Percentiles rank a stretch among this genome's conserved stretches.
Evolutionary conservation across 2,113 vertebrate genomes (phyloP).

Genomic region (Glaucidium brasilianum): DNA sequence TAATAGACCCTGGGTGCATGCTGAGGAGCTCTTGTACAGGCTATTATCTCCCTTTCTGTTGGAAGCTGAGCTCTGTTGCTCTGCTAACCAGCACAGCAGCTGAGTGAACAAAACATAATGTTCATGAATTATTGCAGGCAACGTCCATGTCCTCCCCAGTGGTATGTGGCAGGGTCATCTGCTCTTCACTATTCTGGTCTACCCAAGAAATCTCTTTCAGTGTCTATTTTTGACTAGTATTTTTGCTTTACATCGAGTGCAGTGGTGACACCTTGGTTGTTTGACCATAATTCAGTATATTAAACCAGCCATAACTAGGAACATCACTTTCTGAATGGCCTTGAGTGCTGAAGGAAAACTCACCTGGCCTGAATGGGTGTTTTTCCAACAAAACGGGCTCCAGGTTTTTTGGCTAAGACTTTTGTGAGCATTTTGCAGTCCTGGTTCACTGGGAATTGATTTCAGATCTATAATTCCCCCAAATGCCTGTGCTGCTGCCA

Average conservation of each 20-base stretch:
- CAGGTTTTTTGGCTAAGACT: background rate
- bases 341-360: background rate
- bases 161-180: conserved; percentile 8
- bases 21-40: background rate
- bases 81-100: background rate
- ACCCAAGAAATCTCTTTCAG: background rate
- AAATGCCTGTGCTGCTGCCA: background rate
- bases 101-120: background rate
- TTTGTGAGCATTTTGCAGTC: background rate
- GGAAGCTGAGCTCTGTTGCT: background rate
- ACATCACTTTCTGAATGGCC: background rate
- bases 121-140: conserved; percentile 30
- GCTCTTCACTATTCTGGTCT: background rate
- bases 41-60: background rate
- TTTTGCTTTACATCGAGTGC: background rate
- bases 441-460: background rate
- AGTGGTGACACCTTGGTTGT: background rate
- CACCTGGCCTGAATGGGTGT: background rate
- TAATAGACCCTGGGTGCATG: background rate
- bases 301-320: background rate
- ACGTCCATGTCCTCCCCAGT: background rate
- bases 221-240: background rate
- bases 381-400: background rate
- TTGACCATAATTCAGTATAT: background rate
- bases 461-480: background rate